phyloP scores from a whole-genome alignment of 2,888 invertebrate species.

The Pseudococcus viburni region DNA sequence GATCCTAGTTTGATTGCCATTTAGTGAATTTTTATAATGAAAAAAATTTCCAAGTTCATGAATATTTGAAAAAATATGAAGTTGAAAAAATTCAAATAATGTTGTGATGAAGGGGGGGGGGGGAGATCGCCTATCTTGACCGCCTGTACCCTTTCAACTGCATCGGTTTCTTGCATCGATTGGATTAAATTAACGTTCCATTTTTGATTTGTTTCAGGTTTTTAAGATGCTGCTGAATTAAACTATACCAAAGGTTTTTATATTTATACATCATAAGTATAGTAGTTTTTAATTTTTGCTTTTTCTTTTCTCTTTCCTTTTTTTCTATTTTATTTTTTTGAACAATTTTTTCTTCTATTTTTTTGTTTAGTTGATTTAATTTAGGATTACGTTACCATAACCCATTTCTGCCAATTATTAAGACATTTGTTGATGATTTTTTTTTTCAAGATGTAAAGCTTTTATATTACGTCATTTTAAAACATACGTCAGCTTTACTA shows the following conservation, averaged over 20 bases:
- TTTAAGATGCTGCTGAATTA: conserved; percentile 48
- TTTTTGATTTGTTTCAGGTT: not conserved
- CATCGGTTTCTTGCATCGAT: too few species aligned
- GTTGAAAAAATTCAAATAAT: too few species aligned
- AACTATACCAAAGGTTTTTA: conserved; percentile 65
- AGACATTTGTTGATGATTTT: conserved; percentile 38
- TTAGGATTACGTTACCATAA: conserved; percentile 64
- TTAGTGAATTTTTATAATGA: too few species aligned
- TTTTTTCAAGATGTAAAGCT: conserved; percentile 10
- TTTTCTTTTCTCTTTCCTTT: conserved; percentile 14
- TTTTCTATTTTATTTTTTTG: conserved; percentile 24
- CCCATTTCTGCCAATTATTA: conserved; percentile 61
- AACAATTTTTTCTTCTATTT: conserved; percentile 39
- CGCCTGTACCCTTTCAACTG: too few species aligned
- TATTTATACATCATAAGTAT: conserved; percentile 47
- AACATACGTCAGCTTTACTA: conserved; percentile 21
- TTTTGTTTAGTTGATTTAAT: conserved; percentile 55
- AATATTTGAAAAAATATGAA: too few species aligned
- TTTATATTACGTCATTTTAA: conserved; percentile 36
- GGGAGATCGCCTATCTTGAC: too few species aligned
- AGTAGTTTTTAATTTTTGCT: conserved; percentile 20
- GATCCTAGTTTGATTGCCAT: too few species aligned
- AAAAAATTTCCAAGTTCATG: too few species aligned
- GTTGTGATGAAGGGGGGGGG: too few species aligned
- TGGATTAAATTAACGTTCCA: not conserved